Conservation (phyloP, 2,797 vertebrate genomes). For the Cryptoblepharus egeriae region DNA sequence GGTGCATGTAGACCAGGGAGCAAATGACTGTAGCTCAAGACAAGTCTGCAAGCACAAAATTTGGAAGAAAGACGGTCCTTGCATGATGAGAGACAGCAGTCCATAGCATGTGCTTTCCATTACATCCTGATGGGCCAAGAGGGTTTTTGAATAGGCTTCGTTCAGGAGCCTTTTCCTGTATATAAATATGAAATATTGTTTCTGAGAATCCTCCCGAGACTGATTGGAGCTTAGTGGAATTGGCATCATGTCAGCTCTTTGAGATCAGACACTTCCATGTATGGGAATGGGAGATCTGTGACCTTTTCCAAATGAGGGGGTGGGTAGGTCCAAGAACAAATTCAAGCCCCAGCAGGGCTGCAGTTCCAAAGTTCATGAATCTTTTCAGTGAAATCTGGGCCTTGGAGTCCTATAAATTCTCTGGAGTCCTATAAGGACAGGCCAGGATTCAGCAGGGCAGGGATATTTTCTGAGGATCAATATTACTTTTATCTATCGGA, state of each 20-base stretch:
- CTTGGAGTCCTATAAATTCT: neutral
- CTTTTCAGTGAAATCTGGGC: conserved; percentile 11
- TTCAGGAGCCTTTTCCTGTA: conserved; percentile 14
- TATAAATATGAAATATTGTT: neutral
- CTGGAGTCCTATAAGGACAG: conserved; percentile 21
- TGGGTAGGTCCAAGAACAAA: conserved; percentile 13
- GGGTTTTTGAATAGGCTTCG: neutral
- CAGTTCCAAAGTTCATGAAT: neutral
- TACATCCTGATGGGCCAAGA: neutral
- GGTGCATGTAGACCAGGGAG: neutral
- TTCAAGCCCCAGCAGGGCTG: neutral
- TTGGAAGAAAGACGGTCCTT: neutral
- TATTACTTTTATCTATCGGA: neutral
- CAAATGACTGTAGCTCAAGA: conserved; percentile 8
- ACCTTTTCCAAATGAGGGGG: neutral
- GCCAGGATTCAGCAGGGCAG: conserved; percentile 30
- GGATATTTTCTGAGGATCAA: neutral
- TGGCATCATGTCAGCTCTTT: conserved; percentile 9
- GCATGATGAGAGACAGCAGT: neutral
- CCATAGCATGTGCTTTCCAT: conserved; percentile 8
- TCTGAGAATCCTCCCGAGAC: conserved; percentile 25
- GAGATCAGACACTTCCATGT: neutral
- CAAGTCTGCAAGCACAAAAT: neutral
- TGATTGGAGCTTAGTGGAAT: conserved; percentile 1
- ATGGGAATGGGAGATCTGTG: neutral